Evolutionary conservation across 2,113 vertebrate genomes (phyloP), one percentile per base, ranked within the genome.

Genomic region (Embiotoca jacksoni): DNA sequence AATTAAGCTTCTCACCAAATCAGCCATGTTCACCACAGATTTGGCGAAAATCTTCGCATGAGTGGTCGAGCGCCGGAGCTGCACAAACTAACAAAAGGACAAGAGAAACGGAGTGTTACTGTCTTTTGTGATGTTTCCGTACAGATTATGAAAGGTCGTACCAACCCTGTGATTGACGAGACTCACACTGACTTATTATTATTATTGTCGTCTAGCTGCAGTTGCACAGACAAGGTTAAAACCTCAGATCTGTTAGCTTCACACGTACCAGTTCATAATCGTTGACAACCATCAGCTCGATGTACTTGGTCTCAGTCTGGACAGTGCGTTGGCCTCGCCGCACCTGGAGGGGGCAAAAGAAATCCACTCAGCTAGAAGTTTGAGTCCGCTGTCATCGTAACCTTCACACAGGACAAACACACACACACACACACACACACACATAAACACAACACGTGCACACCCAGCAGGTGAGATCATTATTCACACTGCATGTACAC

Each of bases 21-120:
- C 98, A 0, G 97, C 98, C 94, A 99, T 95, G 93, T 99, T 99
- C 87, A 99, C 98, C 83, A 99, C 96, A 0, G 98, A 96, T 95
- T 99, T 99, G 90, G 97, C 97, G 8, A 98, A 99, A 89, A 97
- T 98, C 93, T 96, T 97, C n/a, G 97, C 97, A 89, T 97, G 95
- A 68, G 94, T 91, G 67, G 94, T 90, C 0, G 97, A 98, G 46
- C 95, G 94, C 23, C 96, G 95, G 81, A 96, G 93, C 92, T 98
- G 97, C 81, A 96, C 92, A 69, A 98, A 98, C 98, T 99, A 65
- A 36, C 2, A 33, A 60, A 66, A 47, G 37, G 30, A 80, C 49
- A 47, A 73, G 37, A 50, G 3, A 73, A 53, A 68, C 11, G 8
- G 1, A 3, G 14, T n/a, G 4, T 67, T 36, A 57, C 4, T 10